A percentile compares a stretch with the other conserved stretches of the same genome.
These are phyloP conservation scores for Platycnemis pennipes DNA, from an alignment of 2,888 invertebrate species.

Conservation along the genomic window DNA sequence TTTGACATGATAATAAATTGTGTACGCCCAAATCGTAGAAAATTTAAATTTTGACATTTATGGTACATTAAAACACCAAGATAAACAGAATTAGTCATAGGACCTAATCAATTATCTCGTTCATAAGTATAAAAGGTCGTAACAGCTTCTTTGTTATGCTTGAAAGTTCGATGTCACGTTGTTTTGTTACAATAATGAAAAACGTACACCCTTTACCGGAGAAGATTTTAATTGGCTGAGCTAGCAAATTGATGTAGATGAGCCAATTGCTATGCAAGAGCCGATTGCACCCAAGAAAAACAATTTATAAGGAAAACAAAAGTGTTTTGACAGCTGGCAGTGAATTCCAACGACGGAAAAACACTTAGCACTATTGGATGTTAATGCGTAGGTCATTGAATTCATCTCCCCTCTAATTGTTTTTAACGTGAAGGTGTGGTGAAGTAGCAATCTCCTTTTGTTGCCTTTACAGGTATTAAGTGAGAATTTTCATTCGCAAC, in stretches of 20 bases:
- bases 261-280: background rate
- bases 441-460: background rate
- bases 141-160: no score
- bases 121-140: no score
- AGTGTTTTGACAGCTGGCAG: background rate
- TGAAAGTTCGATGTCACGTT: no score
- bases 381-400: background rate
- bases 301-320: slow-evolving; percentile 24
- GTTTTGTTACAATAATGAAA: background rate
- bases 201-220: background rate
- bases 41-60: no score
- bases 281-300: background rate
- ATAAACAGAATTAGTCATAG: no score
- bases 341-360: background rate
- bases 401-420: background rate
- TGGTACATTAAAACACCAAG: no score
- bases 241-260: background rate
- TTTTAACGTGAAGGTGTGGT: background rate
- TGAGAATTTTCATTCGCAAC: background rate
- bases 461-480: background rate
- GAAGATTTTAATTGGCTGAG: background rate
- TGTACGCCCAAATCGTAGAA: no score
- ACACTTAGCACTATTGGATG: background rate
- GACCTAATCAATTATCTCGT: no score
- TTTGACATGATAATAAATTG: no score